Base-by-base conservation (phyloP, 1,140 invertebrate genomes). In the Chelonus insularis region DNA sequence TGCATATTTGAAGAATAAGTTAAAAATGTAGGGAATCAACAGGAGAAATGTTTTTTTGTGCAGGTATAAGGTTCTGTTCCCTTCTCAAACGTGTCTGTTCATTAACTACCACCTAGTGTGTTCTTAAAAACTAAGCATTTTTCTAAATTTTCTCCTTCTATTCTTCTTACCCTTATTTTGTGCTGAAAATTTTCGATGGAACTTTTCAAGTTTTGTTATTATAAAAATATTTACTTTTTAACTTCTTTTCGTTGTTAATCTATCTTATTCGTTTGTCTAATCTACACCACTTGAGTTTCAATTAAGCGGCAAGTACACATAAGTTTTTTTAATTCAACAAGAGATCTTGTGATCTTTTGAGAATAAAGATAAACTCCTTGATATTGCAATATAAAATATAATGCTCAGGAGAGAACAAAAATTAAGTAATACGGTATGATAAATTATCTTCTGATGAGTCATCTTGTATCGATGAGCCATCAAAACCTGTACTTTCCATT, bases 251-350 rank as follows among this genome's bases (percentile, higher is more conserved):
- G n/a, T n/a, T n/a, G n/a, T n/a, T n/a, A 39, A 23, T 51, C 47
- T 32, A 51, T 37, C 36, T 18, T 21, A n/a, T 20, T 48, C 57
- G 16, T 45, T 14, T 50, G 48, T 57, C 57, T 63, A 66, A 66
- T 63, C 52, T 50, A 11, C 21, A n/a, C 56, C 64, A 66, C 55
- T 66, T 66, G 39, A 51, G 41, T 11, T 43, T 62, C 29, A 66
- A 64, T 48, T 48, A 48, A 48, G 20, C 45, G 9, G 18, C 41
- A 18, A 7, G 3, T 7, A 18, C 18, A 20, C 7, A 45, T 20
- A 16, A 9, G 5, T 36, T 48, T 48, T 58, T 58, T 58, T 34
- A 58, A 34, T 45, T 58, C 4, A 3, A 3, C 12, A 25, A 14
- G 4, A 23, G 20, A 14, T 20, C 21, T n/a, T 32, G 9, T 21